phyloP scores from a whole-genome alignment of 2,797 vertebrate species.

The Schizothorax lantsangensis region DNA sequence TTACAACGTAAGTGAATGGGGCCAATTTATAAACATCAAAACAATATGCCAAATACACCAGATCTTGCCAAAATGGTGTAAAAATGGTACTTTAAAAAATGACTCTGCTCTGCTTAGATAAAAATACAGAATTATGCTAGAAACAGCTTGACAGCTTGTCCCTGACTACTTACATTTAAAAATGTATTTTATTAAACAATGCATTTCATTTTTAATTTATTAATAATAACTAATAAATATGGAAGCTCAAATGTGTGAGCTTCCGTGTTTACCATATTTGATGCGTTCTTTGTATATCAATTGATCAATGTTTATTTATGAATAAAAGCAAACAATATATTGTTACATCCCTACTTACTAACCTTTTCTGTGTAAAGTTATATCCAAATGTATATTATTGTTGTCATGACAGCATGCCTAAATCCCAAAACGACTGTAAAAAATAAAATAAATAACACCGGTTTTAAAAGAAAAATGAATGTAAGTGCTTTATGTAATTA shows the following conservation, averaged over 20 bases:
- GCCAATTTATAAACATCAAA: no score
- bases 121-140: background rate
- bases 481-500: background rate
- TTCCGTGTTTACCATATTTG: background rate
- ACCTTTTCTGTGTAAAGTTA: background rate
- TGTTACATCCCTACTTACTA: background rate
- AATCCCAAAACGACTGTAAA: background rate
- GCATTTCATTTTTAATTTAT: background rate
- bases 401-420: conserved; percentile 2
- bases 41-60: background rate
- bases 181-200: background rate
- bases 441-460: background rate
- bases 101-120: background rate
- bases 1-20: background rate
- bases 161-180: background rate
- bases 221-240: background rate
- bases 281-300: background rate
- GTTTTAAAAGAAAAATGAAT: background rate
- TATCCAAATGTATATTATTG: background rate
- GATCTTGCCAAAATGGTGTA: background rate
- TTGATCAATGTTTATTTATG: background rate
- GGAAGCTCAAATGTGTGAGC: background rate
- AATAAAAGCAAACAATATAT: background rate
- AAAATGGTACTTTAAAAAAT: background rate
- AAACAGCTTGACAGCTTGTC: background rate